Evolutionary conservation across 2,888 invertebrate species (phyloP).

Genomic region (Argyresthia albistria): DNA sequence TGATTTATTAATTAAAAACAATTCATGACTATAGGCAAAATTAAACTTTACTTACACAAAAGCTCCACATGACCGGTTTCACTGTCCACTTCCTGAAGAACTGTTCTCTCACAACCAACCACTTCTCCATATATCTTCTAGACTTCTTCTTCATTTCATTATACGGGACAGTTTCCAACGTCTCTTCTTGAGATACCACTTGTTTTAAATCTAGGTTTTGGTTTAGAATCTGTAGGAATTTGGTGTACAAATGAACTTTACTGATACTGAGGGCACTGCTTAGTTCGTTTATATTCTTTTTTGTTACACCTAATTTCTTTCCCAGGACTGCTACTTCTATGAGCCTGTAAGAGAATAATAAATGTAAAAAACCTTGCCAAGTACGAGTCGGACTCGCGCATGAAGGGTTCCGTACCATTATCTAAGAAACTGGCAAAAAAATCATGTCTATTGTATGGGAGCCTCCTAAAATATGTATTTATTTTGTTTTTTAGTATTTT

Average conservation of each 20-base stretch:
- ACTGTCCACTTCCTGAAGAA: constrained; percentile 71
- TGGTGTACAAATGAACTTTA: constrained; percentile 66
- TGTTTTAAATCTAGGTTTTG: constrained; percentile 26
- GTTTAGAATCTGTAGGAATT: constrained; percentile 50
- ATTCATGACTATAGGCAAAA: too few relatives aligned
- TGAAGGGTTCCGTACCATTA: too few relatives aligned
- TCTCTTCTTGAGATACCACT: constrained; percentile 19
- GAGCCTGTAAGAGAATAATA: constrained; percentile 58
- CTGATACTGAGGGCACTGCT: constrained; percentile 63
- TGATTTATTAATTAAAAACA: too few relatives aligned
- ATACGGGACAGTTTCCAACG: constrained; percentile 29
- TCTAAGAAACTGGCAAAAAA: too few relatives aligned
- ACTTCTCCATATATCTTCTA: constrained; percentile 29
- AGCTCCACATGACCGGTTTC: constrained; percentile 66
- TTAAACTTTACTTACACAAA: constrained; percentile 16
- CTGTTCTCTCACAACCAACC: constrained; percentile 49
- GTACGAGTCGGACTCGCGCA: too few relatives aligned
- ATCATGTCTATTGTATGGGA: too few relatives aligned
- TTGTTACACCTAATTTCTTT: constrained; percentile 83
- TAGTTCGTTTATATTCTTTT: constrained; percentile 63
- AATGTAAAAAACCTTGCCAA: not conserved
- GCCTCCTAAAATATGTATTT: too few relatives aligned
- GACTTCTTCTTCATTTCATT: constrained; percentile 52
- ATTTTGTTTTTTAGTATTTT: too few relatives aligned
- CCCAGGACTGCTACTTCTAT: constrained; percentile 85